Conservation (phyloP, 2,888 invertebrate genomes). For the Ramazzottius varieornatus region DNA sequence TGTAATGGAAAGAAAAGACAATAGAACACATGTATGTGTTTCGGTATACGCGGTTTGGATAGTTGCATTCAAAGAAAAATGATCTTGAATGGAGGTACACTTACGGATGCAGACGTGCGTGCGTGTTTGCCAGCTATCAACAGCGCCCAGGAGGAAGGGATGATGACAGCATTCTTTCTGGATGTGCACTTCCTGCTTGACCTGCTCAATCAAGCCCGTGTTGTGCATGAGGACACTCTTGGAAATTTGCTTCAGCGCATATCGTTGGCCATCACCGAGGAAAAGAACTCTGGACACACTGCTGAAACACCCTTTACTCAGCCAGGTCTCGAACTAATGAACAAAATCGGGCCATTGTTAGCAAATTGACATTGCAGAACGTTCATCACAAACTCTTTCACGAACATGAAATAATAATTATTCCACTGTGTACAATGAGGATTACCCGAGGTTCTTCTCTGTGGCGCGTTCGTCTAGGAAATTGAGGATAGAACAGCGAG, state of each 20-base stretch:
- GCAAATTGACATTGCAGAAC: too few relatives aligned
- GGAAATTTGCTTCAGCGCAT: background rate
- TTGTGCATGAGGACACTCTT: background rate
- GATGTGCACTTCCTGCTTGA: background rate
- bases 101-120: background rate
- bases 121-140: background rate
- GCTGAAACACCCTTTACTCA: background rate
- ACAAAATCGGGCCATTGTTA: background rate
- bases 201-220: background rate
- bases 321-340: background rate
- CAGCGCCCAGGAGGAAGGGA: background rate
- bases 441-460: too few relatives aligned
- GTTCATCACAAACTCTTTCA: too few relatives aligned
- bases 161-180: background rate
- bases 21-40: too few relatives aligned
- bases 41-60: too few relatives aligned
- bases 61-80: too few relatives aligned
- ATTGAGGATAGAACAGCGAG: conserved; percentile 61
- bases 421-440: too few relatives aligned
- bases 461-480: conserved; percentile 36
- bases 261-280: background rate
- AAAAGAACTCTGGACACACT: background rate
- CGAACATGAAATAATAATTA: too few relatives aligned
- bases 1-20: background rate
- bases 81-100: too few relatives aligned